These are phyloP conservation scores for Laupala kohalensis DNA, from an alignment of 1,140 invertebrate genomes.

Conservation along the genomic window DNA sequence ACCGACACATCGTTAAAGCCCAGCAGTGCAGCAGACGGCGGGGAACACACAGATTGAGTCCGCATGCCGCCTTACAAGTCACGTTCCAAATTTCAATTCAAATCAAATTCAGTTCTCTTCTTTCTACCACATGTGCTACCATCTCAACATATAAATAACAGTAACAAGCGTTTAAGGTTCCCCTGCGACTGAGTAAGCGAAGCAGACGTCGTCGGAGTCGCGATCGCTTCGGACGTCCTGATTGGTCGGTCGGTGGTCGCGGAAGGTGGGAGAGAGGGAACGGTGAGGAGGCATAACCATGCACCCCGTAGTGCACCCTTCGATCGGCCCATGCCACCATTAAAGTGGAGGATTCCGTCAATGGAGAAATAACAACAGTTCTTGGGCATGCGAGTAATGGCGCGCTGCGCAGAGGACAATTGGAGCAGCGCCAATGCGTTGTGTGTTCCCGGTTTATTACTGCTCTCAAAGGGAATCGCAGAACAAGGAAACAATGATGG, in stretches of 20 bases:
- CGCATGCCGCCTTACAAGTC: not conserved
- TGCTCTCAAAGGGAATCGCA: too few species aligned
- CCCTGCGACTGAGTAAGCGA: not conserved
- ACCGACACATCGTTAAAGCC: slow-evolving; percentile 8
- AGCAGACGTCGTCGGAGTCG: not conserved
- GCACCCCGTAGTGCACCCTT: not conserved
- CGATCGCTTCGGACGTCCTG: not conserved
- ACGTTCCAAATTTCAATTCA: slow-evolving; percentile 12
- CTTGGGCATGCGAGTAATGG: not conserved
- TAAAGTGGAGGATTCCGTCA: not conserved
- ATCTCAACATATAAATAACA: not conserved
- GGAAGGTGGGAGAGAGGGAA: not conserved
- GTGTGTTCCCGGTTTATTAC: not conserved
- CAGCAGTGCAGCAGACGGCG: not conserved
- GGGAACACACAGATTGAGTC: slow-evolving; percentile 12
- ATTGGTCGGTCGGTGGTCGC: not conserved
- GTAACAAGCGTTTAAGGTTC: not conserved
- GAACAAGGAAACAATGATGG: too few species aligned
- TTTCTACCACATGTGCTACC: not conserved
- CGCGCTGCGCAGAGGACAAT: not conserved
- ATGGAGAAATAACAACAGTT: not conserved
- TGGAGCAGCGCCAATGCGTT: not conserved
- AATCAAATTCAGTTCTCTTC: slow-evolving; percentile 7
- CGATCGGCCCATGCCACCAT: not conserved
- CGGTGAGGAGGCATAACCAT: too few species aligned